Conservation (phyloP, 2,113 vertebrate species). For the Quiscalus mexicanus region DNA sequence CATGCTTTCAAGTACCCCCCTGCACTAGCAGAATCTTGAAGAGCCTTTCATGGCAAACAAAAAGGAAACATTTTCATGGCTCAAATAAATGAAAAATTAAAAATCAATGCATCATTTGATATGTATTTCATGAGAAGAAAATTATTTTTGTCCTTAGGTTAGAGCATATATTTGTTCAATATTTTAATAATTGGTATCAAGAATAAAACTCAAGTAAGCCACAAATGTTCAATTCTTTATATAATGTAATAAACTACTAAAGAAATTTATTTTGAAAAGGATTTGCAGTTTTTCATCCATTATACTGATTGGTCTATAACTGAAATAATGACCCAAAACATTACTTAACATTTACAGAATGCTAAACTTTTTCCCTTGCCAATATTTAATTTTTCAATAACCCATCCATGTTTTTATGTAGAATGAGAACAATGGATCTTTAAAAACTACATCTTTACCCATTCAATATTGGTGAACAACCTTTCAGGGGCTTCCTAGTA, state of each 20-base stretch:
- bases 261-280: conserved; percentile 11
- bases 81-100: conserved; percentile 11
- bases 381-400: conserved; percentile 16
- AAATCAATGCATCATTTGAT: not conserved
- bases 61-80: not conserved
- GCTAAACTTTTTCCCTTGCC: not conserved
- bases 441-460: not conserved
- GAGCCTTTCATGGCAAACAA: not conserved
- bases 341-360: conserved; percentile 8
- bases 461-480: not conserved
- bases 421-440: not conserved
- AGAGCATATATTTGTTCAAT: not conserved
- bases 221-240: not conserved
- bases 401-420: not conserved
- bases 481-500: not conserved
- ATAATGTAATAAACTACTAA: not conserved
- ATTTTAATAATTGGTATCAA: not conserved
- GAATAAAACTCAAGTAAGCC: not conserved
- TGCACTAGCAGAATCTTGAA: not conserved
- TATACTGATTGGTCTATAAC: not conserved
- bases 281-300: conserved; percentile 20
- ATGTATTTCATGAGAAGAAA: not conserved
- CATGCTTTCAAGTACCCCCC: not conserved
- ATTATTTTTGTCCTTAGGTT: not conserved
- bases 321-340: not conserved